These are phyloP conservation scores for Perca flavescens DNA, from an alignment of 2,113 vertebrate species.

Conservation along the genomic window DNA sequence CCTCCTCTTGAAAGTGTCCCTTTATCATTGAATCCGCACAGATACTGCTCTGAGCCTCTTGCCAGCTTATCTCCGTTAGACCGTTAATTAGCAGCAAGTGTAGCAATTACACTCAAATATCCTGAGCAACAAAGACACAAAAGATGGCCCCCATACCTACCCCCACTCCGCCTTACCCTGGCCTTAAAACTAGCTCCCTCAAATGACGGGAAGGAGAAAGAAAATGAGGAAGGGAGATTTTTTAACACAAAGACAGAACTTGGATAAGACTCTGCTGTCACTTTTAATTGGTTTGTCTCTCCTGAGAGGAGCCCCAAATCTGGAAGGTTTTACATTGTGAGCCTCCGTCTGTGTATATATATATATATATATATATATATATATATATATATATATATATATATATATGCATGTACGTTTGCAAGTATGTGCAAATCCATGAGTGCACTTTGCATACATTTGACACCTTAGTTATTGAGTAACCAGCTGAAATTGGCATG, in stretches of 20 bases:
- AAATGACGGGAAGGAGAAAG: constrained; percentile 60
- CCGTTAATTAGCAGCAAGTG: constrained; percentile 79
- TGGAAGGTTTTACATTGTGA: constrained; percentile 65
- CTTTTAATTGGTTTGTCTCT: constrained; percentile 85
- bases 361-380: too few relatives aligned
- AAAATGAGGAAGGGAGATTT: constrained; percentile 53
- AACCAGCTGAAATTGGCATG: constrained; percentile 3
- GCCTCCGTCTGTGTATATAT: constrained; percentile 17
- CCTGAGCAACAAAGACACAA: constrained; percentile 78
- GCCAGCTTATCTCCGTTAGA: constrained; percentile 73
- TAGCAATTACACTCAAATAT: constrained; percentile 80
- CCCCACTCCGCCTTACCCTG: constrained; percentile 28
- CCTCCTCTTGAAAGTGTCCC: constrained; percentile 76
- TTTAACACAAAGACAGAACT: constrained; percentile 68
- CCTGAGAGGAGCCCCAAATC: constrained; percentile 80
- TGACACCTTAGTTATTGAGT: background rate
- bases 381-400: too few relatives aligned
- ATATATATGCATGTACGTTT: constrained; percentile 32
- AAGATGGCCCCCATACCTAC: constrained; percentile 52
- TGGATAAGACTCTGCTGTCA: constrained; percentile 73
- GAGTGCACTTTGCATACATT: background rate
- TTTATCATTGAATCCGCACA: constrained; percentile 77
- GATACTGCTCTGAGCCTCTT: constrained; percentile 69
- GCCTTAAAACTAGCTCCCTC: constrained; percentile 69
- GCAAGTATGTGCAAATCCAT: constrained; percentile 19